A percentile compares a stretch with the other conserved stretches of the same genome.
Conservation (phyloP, 2,797 vertebrate genomes). For the Cichlasoma orientale region DNA sequence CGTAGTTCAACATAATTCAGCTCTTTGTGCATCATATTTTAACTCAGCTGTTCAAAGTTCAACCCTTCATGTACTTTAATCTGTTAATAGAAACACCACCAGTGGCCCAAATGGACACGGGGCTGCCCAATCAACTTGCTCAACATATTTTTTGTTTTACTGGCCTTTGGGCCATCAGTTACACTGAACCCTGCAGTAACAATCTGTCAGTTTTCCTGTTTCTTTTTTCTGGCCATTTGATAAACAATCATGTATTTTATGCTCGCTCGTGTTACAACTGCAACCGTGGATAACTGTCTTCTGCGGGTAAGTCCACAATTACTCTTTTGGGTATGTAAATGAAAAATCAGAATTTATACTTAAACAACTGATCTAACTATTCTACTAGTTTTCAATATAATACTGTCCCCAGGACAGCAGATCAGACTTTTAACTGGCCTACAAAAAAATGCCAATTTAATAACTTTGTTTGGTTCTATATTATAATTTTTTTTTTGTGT, state of each 20-base stretch:
- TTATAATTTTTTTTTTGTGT: too few species aligned
- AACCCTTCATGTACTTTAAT: neutral
- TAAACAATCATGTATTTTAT: neutral
- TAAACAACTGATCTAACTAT: neutral
- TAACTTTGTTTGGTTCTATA: neutral
- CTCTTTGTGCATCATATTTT: too few species aligned
- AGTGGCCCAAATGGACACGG: neutral
- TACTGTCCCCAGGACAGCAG: neutral
- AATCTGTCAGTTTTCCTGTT: too few species aligned
- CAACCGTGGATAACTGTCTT: accelerated
- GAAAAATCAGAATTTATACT: neutral
- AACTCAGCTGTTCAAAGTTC: too few species aligned
- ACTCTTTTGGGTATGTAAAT: neutral
- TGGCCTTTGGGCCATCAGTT: too few species aligned
- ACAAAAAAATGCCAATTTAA: neutral
- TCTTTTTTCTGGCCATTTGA: too few species aligned
- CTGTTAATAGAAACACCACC: neutral
- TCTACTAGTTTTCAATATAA: neutral
- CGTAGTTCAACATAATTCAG: too few species aligned
- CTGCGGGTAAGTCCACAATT: accelerated
- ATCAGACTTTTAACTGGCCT: neutral
- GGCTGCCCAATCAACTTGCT: too few species aligned
- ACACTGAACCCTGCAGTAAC: too few species aligned
- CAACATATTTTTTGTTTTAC: too few species aligned
- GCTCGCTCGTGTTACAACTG: neutral